Conservation (phyloP, 2,113 vertebrate species). For the Candoia aspera region DNA sequence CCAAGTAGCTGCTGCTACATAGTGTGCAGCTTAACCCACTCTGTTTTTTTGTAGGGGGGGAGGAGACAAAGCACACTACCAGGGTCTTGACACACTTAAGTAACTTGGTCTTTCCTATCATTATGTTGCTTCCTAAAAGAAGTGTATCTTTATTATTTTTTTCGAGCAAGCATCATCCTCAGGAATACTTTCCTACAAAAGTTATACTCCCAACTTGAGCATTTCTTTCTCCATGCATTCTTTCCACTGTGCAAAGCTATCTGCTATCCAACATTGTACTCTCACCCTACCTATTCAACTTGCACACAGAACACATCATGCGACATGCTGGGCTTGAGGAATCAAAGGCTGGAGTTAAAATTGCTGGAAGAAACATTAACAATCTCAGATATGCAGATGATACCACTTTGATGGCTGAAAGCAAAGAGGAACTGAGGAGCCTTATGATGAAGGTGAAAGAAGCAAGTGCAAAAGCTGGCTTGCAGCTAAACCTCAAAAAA, state of each 20-base stretch:
- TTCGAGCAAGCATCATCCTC: neutral
- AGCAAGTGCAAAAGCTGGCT: too few relatives aligned
- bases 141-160: neutral
- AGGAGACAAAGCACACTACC: neutral
- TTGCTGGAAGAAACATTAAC: too few relatives aligned
- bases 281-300: too few relatives aligned
- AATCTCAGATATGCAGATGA: too few relatives aligned
- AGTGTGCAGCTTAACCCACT: neutral
- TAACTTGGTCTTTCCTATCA: neutral
- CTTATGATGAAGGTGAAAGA: too few relatives aligned
- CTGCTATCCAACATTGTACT: neutral
- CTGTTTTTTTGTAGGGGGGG: neutral
- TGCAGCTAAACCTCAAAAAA: too few relatives aligned
- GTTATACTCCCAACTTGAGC: neutral
- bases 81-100: neutral
- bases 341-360: too few relatives aligned
- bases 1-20: neutral
- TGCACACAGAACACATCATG: too few relatives aligned
- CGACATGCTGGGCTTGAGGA: too few relatives aligned
- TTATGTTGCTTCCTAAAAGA: neutral
- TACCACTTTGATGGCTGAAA: too few relatives aligned
- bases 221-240: neutral
- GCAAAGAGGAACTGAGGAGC: too few relatives aligned
- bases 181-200: neutral
- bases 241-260: neutral